These are phyloP conservation scores for Hiodon tergisus DNA, from an alignment of 2,113 vertebrate species.

Conservation along the genomic window DNA sequence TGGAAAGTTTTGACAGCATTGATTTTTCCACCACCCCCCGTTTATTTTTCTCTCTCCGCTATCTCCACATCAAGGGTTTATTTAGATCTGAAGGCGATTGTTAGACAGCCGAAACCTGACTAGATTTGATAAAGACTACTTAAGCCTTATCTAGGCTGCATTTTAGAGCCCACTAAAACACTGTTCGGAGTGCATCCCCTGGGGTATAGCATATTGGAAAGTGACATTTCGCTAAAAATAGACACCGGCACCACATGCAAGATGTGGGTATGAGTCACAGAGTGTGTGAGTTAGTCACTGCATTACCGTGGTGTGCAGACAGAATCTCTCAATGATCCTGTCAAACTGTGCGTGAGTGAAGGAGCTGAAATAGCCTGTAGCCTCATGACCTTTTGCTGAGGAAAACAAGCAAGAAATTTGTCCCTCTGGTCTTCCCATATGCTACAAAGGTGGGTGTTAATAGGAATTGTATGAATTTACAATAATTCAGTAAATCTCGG, in stretches of 20 bases:
- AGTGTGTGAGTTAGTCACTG: neutral
- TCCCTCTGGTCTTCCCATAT: too few relatives aligned
- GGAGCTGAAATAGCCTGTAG: constrained; percentile 7
- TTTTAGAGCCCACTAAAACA: neutral
- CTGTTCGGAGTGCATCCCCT: neutral
- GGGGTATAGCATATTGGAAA: constrained; percentile 22
- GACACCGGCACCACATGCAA: neutral
- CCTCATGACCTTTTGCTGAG: constrained; percentile 18
- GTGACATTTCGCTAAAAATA: constrained; percentile 30
- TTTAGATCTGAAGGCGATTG: neutral
- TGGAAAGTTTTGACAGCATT: neutral
- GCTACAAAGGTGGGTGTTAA: too few relatives aligned
- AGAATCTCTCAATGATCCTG: constrained; percentile 7
- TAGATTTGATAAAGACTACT: neutral
- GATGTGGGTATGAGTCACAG: constrained; percentile 23
- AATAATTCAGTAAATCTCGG: too few relatives aligned
- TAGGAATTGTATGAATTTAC: too few relatives aligned
- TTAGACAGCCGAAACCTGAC: neutral
- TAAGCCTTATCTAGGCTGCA: neutral
- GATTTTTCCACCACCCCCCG: neutral
- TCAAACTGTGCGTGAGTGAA: neutral
- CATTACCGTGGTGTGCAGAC: neutral
- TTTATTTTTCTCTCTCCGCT: neutral
- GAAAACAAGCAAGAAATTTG: neutral
- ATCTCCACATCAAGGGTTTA: neutral